Evolutionary conservation across 92 coral and sea anemone genomes (phyloP).

Genomic region (Palythoa grandiflora): DNA sequence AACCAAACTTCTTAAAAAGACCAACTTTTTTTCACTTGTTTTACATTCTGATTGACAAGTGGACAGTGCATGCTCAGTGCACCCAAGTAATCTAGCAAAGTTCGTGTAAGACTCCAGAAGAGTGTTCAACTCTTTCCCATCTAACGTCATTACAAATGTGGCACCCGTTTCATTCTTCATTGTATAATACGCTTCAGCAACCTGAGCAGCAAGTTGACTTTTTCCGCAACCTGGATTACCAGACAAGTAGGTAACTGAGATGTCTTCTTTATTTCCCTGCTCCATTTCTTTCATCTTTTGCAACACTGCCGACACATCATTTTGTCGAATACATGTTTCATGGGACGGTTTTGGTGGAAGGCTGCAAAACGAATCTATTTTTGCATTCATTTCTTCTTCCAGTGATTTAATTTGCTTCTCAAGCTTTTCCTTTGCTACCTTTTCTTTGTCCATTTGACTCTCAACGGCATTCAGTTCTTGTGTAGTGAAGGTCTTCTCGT

Average conservation of each 20-base stretch:
- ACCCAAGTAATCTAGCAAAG: slow-evolving; percentile 46
- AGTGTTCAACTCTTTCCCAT: slow-evolving; percentile 48
- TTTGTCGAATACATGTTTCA: slow-evolving; percentile 19
- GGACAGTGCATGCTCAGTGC: slow-evolving; percentile 43
- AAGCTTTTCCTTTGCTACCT: not conserved
- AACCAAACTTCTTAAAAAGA: slow-evolving; percentile 34
- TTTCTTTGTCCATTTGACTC: slow-evolving; percentile 10
- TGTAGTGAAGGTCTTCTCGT: not conserved
- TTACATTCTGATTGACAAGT: not conserved
- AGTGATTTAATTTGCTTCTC: too few relatives aligned
- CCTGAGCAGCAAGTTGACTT: not conserved
- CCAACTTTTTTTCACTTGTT: slow-evolving; percentile 27
- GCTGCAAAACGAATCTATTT: not conserved
- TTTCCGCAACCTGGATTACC: slow-evolving; percentile 18
- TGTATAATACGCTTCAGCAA: slow-evolving; percentile 22
- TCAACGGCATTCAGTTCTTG: not conserved
- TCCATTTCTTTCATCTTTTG: slow-evolving; percentile 25
- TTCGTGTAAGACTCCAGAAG: slow-evolving; percentile 47
- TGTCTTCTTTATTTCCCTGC: slow-evolving; percentile 14
- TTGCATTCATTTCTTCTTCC: too few relatives aligned
- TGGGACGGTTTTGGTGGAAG: slow-evolving; percentile 67
- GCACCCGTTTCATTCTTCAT: not conserved
- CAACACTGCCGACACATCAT: slow-evolving; percentile 28
- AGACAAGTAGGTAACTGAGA: slow-evolving; percentile 37
- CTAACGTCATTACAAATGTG: slow-evolving; percentile 59